Conservation (phyloP, 2,888 invertebrate species). For the Netelia melanura region DNA sequence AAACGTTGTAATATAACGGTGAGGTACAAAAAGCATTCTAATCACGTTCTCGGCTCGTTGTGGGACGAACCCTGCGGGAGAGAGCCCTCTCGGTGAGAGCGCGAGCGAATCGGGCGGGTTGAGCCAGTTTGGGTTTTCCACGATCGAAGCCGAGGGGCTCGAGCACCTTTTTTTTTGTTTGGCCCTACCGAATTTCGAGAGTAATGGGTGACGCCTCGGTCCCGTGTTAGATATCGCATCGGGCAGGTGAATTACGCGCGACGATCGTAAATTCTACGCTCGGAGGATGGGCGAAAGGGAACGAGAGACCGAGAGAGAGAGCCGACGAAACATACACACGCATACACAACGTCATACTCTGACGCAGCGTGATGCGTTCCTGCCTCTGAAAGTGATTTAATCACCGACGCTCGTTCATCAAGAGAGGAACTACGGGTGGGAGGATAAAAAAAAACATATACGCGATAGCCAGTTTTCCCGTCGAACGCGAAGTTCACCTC, state of each 20-base stretch:
- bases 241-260: constrained; percentile 48
- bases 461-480: not conserved
- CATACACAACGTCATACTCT: not conserved
- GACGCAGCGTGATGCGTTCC: constrained; percentile 29
- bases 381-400: constrained; percentile 57
- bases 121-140: not conserved
- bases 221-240: constrained; percentile 20
- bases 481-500: not conserved
- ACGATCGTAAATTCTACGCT: constrained; percentile 56
- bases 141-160: constrained; percentile 3
- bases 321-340: not conserved
- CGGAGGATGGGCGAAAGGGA: not conserved
- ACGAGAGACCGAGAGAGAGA: constrained; percentile 5
- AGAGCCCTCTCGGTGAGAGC: not conserved
- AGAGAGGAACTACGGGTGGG: constrained; percentile 20
- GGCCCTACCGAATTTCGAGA: constrained; percentile 38
- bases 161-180: constrained; percentile 9
- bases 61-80: constrained; percentile 4
- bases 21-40: constrained; percentile 3
- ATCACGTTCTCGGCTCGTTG: not conserved
- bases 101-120: not conserved
- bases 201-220: constrained; percentile 48
- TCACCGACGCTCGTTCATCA: constrained; percentile 59
- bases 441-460: not conserved
- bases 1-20: not conserved